Evolutionary conservation across 2,888 invertebrate genomes (phyloP).

Genomic region (Dorcus parallelipipedus): DNA sequence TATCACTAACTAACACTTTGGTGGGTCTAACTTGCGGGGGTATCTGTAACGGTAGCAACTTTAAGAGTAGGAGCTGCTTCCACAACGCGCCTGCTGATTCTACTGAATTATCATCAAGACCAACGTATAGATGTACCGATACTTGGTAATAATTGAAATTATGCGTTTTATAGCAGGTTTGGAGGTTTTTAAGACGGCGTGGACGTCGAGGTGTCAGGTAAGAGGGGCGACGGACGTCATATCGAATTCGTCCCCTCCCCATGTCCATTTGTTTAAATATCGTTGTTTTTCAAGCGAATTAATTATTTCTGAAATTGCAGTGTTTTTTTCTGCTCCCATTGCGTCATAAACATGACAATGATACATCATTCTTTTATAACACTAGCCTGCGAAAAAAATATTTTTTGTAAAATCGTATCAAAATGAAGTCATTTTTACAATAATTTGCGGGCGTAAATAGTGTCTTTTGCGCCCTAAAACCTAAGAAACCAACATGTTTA

Average conservation of each 20-base stretch:
- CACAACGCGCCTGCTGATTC: not conserved
- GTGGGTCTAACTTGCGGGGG: no score
- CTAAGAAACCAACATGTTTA: no score
- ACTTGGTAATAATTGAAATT: slow-evolving; percentile 13
- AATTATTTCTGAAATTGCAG: not conserved
- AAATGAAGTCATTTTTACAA: no score
- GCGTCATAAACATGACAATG: no score
- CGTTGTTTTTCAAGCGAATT: not conserved
- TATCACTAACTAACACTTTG: no score
- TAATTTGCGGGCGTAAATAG: no score
- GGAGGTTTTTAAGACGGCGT: slow-evolving; percentile 23
- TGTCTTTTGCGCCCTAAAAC: no score
- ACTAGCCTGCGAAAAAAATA: no score
- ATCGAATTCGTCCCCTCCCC: slow-evolving; percentile 7
- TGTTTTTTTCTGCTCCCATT: not conserved
- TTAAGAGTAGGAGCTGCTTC: no score
- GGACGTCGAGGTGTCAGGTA: slow-evolving; percentile 15
- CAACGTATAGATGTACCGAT: slow-evolving; percentile 1
- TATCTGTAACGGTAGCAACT: no score
- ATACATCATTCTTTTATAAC: no score
- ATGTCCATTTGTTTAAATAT: not conserved
- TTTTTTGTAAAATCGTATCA: no score
- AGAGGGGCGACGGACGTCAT: slow-evolving; percentile 17
- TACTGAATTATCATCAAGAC: not conserved
- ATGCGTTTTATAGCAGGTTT: slow-evolving; percentile 20